phyloP scores from a whole-genome alignment of 2,888 invertebrate genomes.

The Ectemnius lituratus region DNA sequence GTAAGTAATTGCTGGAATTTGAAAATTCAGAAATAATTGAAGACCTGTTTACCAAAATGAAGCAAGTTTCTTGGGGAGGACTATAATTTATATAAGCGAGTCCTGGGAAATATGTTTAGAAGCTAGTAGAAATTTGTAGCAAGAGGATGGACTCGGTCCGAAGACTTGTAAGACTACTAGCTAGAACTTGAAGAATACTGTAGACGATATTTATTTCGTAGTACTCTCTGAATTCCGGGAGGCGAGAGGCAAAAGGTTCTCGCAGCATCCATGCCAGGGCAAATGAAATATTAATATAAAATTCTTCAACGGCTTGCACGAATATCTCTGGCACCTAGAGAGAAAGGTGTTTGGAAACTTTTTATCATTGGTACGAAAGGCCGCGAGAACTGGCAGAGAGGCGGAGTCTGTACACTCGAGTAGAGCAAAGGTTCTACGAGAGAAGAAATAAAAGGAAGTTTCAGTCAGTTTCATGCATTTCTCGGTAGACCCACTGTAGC shows the following conservation, averaged over 20 bases:
- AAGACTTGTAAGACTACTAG: too few relatives aligned
- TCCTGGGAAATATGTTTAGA: too few relatives aligned
- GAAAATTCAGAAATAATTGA: too few relatives aligned
- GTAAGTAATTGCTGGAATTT: too few relatives aligned
- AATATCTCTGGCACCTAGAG: constrained; percentile 20
- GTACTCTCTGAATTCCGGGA: constrained; percentile 1
- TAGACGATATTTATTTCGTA: constrained; percentile 11
- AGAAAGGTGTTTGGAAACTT: constrained; percentile 32
- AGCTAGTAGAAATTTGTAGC: too few relatives aligned
- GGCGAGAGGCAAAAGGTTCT: not conserved
- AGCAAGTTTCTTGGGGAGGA: too few relatives aligned
- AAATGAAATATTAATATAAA: constrained; percentile 43
- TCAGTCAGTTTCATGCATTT: constrained; percentile 35
- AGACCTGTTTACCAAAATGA: too few relatives aligned
- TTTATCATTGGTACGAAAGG: constrained; percentile 33
- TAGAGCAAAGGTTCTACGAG: constrained; percentile 14
- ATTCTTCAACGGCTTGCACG: constrained; percentile 13
- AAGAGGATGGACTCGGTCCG: too few relatives aligned
- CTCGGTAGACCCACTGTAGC: constrained; percentile 16
- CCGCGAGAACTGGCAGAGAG: constrained; percentile 6
- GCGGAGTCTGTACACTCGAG: not conserved
- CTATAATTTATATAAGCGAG: too few relatives aligned
- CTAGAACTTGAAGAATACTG: not conserved
- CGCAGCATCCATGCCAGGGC: not conserved
- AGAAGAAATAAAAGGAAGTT: constrained; percentile 28